phyloP scores from a whole-genome alignment of 2,113 vertebrate species.

The Rhinolophus ferrumequinum region DNA sequence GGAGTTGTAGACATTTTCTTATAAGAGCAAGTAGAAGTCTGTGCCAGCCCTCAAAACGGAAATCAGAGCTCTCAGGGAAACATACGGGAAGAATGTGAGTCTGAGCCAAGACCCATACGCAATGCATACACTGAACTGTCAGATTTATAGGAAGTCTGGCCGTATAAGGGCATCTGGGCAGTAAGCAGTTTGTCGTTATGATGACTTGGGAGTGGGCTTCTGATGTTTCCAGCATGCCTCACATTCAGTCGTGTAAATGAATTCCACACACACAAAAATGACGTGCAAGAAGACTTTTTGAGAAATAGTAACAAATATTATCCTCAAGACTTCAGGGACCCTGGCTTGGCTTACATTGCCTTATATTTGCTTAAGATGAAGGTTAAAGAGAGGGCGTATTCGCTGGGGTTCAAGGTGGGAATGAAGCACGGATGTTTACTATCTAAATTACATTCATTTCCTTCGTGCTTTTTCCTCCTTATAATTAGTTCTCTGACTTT shows the following conservation, averaged over 20 bases:
- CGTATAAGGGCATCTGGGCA: constrained; percentile 92
- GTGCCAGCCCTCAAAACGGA: constrained; percentile 94
- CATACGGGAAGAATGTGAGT: constrained; percentile 91
- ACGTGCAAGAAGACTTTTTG: constrained; percentile 77
- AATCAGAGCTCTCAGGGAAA: constrained; percentile 97
- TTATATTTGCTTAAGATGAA: constrained; percentile 81
- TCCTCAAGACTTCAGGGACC: constrained; percentile 76
- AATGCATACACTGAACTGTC: constrained; percentile 86
- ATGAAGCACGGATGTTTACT: constrained; percentile 76
- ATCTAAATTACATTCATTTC: constrained; percentile 70
- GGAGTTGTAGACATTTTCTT: constrained; percentile 89
- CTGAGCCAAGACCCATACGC: constrained; percentile 92
- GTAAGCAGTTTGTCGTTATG: constrained; percentile 80
- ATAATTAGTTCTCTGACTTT: constrained; percentile 75
- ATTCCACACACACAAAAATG: constrained; percentile 58
- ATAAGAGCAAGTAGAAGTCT: constrained; percentile 90
- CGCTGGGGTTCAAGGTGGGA: constrained; percentile 69
- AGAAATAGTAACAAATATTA: constrained; percentile 80
- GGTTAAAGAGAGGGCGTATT: constrained; percentile 70
- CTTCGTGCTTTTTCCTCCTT: constrained; percentile 77
- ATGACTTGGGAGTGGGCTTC: constrained; percentile 72
- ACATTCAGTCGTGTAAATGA: constrained; percentile 75
- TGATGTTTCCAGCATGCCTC: constrained; percentile 74
- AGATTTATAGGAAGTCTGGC: constrained; percentile 92
- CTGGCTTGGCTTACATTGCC: constrained; percentile 71